phyloP scores from a whole-genome alignment of 2,888 invertebrate species.

The Sinelater perroti region DNA sequence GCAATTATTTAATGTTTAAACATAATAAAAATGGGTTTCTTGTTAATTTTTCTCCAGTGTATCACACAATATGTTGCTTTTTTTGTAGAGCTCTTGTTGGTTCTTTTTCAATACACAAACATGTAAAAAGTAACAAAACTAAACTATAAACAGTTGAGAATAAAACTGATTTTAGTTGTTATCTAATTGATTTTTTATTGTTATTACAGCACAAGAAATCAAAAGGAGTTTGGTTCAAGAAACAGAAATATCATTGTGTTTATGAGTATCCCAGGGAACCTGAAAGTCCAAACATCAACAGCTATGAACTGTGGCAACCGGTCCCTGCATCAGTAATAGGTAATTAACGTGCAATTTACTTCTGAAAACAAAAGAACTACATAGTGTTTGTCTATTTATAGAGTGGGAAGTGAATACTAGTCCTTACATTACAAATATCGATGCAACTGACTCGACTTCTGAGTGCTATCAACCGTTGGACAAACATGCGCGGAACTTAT shows the following conservation, averaged over 20 bases:
- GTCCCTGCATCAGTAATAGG: constrained; percentile 56
- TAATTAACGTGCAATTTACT: constrained; percentile 45
- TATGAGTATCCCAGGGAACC: constrained; percentile 85
- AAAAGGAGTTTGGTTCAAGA: constrained; percentile 77
- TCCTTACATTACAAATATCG: constrained; percentile 41
- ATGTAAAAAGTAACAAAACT: no score
- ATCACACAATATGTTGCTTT: no score
- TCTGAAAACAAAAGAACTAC: neutral
- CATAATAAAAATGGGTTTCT: no score
- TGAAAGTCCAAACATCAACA: constrained; percentile 58
- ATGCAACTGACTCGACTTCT: constrained; percentile 21
- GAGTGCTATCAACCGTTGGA: constrained; percentile 35
- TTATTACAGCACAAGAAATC: constrained; percentile 51
- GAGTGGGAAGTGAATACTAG: constrained; percentile 61
- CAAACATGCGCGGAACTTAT: constrained; percentile 47
- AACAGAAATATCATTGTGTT: constrained; percentile 84
- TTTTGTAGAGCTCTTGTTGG: no score
- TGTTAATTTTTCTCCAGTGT: no score
- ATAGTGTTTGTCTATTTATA: no score
- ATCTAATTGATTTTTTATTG: no score
- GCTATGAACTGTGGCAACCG: constrained; percentile 58
- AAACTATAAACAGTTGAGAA: no score
- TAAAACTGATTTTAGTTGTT: no score
- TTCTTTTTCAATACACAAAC: no score
- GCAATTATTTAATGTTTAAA: no score